A percentile compares a stretch with the other conserved stretches of the same genome.
Evolutionary conservation across 2,797 vertebrate genomes (phyloP).

Genomic region (Siniperca obscura): DNA sequence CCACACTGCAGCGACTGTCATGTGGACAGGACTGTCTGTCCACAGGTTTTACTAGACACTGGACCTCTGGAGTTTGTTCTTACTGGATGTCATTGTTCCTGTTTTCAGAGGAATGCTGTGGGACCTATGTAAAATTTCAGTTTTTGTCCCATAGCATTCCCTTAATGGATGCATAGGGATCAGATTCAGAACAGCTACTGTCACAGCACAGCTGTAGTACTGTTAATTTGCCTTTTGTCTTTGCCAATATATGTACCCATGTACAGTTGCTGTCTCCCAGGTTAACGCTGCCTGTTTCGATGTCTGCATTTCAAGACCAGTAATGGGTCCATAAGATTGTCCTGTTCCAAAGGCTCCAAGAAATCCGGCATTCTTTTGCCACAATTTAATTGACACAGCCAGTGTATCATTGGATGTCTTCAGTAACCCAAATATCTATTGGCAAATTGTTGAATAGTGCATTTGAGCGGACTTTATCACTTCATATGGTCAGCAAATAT

Average conservation of each 20-base stretch:
- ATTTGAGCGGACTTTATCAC: not conserved
- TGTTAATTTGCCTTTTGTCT: slow-evolving; percentile 30
- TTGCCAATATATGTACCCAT: slow-evolving; percentile 20
- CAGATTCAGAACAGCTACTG: slow-evolving; percentile 25
- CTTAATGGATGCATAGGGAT: slow-evolving; percentile 24
- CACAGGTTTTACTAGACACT: slow-evolving; percentile 32
- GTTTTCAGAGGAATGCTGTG: slow-evolving; percentile 17
- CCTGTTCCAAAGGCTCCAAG: not conserved
- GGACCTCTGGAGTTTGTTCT: slow-evolving; percentile 23
- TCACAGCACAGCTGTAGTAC: slow-evolving; percentile 21
- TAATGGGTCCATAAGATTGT: not conserved
- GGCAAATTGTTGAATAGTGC: not conserved
- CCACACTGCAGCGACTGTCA: slow-evolving; percentile 64
- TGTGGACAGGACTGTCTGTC: slow-evolving; percentile 36
- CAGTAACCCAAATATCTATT: not conserved
- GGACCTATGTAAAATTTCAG: not conserved
- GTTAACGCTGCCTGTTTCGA: not conserved
- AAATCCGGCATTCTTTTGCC: not conserved
- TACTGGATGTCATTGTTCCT: slow-evolving; percentile 17
- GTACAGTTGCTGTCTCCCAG: not conserved
- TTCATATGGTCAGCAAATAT: not conserved
- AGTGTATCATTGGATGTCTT: not conserved
- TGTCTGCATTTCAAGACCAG: not conserved
- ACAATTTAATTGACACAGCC: not conserved
- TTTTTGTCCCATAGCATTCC: slow-evolving; percentile 15